phyloP scores from a whole-genome alignment of 2,888 invertebrate genomes.

The Chalcosyrphus nemorum region DNA sequence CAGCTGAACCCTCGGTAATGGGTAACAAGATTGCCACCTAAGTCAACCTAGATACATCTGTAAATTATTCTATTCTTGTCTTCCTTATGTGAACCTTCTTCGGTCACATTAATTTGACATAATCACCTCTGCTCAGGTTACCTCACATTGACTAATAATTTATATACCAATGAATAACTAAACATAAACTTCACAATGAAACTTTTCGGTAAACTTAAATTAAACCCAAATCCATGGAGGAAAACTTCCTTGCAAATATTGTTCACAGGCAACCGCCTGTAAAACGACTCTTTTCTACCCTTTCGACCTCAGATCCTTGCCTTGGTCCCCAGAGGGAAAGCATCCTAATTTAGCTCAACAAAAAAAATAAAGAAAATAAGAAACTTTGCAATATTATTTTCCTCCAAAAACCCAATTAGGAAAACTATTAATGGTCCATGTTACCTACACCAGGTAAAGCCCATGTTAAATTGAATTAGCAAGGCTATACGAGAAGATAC shows the following conservation, averaged over 20 bases:
- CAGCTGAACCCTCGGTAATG: no score
- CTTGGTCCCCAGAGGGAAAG: background rate
- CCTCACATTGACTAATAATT: conserved; percentile 32
- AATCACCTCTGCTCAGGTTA: background rate
- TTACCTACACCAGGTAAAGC: background rate
- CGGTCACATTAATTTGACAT: conserved; percentile 9
- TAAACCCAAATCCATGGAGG: conserved; percentile 23
- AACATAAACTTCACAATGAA: conserved; percentile 8
- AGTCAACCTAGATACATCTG: background rate
- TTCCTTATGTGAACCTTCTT: background rate
- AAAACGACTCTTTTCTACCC: conserved; percentile 8
- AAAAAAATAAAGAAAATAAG: no score
- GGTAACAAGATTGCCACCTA: background rate
- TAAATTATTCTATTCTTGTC: background rate
- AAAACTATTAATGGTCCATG: conserved; percentile 39
- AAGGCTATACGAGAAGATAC: conserved; percentile 13
- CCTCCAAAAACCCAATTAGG: conserved; percentile 14
- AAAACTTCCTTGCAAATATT: background rate
- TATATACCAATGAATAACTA: conserved; percentile 56
- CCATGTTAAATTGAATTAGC: conserved; percentile 38
- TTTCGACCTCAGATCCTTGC: background rate
- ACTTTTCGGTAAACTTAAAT: conserved; percentile 22
- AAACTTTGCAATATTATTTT: conserved; percentile 1
- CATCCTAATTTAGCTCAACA: conserved; percentile 9
- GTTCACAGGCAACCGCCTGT: conserved; percentile 14